Evolutionary conservation across 2,797 vertebrate species (phyloP).

Genomic region (Tenualosa thibaudeaui): DNA sequence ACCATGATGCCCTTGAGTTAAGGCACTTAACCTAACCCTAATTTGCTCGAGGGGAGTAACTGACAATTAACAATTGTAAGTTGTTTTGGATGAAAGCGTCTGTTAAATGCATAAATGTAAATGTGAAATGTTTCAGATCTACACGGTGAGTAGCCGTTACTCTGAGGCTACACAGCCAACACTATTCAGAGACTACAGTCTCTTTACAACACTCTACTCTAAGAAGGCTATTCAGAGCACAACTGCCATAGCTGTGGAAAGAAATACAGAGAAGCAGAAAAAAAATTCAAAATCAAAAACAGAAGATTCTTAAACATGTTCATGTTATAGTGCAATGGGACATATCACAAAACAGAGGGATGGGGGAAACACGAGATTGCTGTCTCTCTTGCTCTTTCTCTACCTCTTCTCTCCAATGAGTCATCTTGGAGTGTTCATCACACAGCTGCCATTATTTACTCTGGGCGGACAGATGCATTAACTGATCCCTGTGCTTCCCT

Average conservation of each 20-base stretch:
- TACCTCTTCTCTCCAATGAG: neutral
- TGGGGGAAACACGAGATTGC: neutral
- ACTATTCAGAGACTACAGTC: neutral
- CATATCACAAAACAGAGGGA: neutral
- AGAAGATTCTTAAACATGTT: neutral
- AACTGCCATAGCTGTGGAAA: neutral
- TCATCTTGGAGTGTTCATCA: constrained; percentile 7
- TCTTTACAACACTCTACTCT: neutral
- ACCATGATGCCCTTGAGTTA: too few relatives aligned
- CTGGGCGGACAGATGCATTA: constrained; percentile 14
- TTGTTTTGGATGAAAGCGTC: too few relatives aligned
- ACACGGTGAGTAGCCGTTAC: neutral
- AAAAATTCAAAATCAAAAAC: neutral
- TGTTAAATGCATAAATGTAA: too few relatives aligned
- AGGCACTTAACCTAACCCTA: too few relatives aligned
- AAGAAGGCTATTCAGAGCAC: neutral
- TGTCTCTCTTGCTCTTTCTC: too few relatives aligned
- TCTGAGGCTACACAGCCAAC: too few relatives aligned
- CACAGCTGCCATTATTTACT: constrained; percentile 9
- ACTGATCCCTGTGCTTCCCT: constrained; percentile 23
- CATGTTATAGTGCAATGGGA: neutral
- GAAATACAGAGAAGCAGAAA: too few relatives aligned
- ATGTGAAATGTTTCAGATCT: neutral
- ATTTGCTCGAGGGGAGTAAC: too few relatives aligned
- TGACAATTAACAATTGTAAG: too few relatives aligned